Base-by-base conservation (phyloP, 2,797 vertebrate species). In the Chanos chanos region DNA sequence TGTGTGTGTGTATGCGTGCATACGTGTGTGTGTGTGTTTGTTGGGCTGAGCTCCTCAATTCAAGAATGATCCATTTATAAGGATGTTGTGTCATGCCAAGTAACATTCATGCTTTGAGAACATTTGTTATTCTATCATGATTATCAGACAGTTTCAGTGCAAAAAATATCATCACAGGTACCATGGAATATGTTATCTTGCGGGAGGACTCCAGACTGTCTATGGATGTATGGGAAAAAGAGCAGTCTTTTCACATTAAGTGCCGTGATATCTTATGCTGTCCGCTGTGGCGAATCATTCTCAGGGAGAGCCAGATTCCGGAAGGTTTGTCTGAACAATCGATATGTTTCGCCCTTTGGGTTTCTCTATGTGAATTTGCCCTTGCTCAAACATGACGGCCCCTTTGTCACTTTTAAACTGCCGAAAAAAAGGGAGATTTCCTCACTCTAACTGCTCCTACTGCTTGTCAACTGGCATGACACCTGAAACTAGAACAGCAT, bases 231-330 rank as follows among this genome's bases (percentile, higher is more conserved):
- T 90, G 88, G 86, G 90, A 89, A 89, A 92, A 90, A 89, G 90
- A 91, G 86, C 90, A 87, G 83, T 89, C 91, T 63, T 92, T 93
- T 90, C 89, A 89, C 85, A 86, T 87, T 87, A 93, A 92, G 86
- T 93, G 91, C 85, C 90, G 91, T 84, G 89, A 92, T 90, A 90
- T 92, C 87, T 92, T 93, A 90, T 93, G 91, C 89, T 93, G 90
- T 78, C 90, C 91, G 67, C 85, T 92, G 87, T 92, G 92, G 91
- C 91, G 91, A 88, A 89, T 91, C 66, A 85, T 89, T 80, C 89
- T 86, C 85, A 93, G 92, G 89, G 89, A 91, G 76, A 90, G 89
- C 84, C 86, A 90, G 86, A 89, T 89, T 75, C 88, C 85, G 0
- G 91, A 92, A 92, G 91, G 91, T 93, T 92, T 93, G 92, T 92